phyloP scores from a whole-genome alignment of 1,140 invertebrate genomes.

The Helicoverpa armigera region DNA sequence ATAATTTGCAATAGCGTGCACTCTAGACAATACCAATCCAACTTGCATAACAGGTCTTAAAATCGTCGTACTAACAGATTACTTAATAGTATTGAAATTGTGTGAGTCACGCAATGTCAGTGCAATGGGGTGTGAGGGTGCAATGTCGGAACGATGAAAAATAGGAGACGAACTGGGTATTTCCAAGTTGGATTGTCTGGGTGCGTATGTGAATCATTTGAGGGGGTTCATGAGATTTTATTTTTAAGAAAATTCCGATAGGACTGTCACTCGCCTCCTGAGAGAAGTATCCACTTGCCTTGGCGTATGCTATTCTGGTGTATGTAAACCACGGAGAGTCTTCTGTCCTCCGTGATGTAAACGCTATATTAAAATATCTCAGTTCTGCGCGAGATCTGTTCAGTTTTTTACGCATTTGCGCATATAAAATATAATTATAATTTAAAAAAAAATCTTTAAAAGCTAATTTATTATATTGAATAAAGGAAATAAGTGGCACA shows the following conservation, averaged over 20 bases:
- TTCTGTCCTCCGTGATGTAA: no score
- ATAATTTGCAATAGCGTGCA: not conserved
- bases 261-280: not conserved
- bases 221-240: not conserved
- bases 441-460: no score
- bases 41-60: constrained; percentile 13
- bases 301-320: no score
- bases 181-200: not conserved
- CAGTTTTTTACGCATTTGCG: no score
- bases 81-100: constrained; percentile 22
- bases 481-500: no score
- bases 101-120: constrained; percentile 36
- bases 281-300: no score
- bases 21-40: not conserved
- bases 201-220: not conserved
- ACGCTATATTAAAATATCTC: no score
- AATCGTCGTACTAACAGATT: constrained; percentile 22
- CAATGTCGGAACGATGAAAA: not conserved
- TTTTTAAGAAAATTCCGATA: not conserved
- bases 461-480: no score
- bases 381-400: no score
- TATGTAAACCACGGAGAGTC: no score
- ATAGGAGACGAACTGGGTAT: not conserved
- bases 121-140: constrained; percentile 15
- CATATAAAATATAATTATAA: no score